Percentiles rank a stretch among this genome's conserved stretches.
phyloP scores from a whole-genome alignment of 1,140 invertebrate species.

The Pectinophora gossypiella region DNA sequence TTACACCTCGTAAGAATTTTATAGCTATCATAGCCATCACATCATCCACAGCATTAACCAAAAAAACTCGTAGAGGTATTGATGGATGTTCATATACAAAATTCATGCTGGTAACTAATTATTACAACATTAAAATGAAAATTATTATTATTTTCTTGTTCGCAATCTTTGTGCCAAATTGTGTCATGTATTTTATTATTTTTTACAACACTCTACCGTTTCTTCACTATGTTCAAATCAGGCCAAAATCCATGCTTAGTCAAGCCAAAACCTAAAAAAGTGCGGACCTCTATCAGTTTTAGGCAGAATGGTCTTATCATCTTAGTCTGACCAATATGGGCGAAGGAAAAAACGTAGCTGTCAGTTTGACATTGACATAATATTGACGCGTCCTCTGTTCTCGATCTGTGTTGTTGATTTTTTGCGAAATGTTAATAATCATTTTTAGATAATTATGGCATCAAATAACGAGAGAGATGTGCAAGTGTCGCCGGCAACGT shows the following conservation, averaged over 20 bases:
- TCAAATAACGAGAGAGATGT: slow-evolving; percentile 43
- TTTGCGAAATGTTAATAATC: slow-evolving; percentile 17
- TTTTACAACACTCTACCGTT: too few relatives aligned
- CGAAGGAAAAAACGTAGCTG: too few relatives aligned
- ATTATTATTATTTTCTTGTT: too few relatives aligned
- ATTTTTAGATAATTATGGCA: slow-evolving; percentile 37
- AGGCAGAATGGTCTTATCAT: too few relatives aligned
- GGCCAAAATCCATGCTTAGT: too few relatives aligned
- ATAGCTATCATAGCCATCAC: slow-evolving; percentile 35
- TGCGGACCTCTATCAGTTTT: too few relatives aligned
- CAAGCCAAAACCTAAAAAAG: too few relatives aligned
- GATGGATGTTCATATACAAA: background rate
- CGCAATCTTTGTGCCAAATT: too few relatives aligned
- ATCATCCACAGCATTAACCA: slow-evolving; percentile 48
- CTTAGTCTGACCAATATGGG: too few relatives aligned
- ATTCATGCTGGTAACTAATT: background rate
- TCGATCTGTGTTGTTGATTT: slow-evolving; percentile 21
- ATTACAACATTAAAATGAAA: too few relatives aligned
- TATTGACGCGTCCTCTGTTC: slow-evolving; percentile 22
- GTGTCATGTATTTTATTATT: too few relatives aligned
- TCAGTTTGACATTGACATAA: slow-evolving; percentile 16
- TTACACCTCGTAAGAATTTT: slow-evolving; percentile 46
- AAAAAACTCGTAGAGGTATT: slow-evolving; percentile 41
- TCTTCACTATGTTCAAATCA: too few relatives aligned
- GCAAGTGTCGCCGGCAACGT: slow-evolving; percentile 50